These are phyloP conservation scores for Hirtodrosophila confusa DNA, from an alignment of 2,888 invertebrate species.

Conservation along the genomic window DNA sequence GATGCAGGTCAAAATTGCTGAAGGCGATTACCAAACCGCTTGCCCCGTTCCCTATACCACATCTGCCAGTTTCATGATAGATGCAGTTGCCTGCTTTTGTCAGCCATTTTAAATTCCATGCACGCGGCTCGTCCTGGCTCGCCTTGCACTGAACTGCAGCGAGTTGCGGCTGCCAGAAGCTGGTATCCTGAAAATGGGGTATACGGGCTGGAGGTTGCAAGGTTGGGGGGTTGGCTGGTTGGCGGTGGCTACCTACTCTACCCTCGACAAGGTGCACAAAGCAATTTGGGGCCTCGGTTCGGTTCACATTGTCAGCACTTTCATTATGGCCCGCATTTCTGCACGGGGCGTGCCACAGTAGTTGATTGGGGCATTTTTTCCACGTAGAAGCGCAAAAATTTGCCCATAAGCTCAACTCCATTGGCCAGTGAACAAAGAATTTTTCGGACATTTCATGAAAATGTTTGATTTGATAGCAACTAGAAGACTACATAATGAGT, in stretches of 20 bases:
- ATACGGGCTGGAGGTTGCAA: constrained; percentile 8
- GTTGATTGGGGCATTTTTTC: constrained; percentile 57
- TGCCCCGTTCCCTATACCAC: neutral
- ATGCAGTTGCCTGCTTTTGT: constrained; percentile 30
- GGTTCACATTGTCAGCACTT: constrained; percentile 32
- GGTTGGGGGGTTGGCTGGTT: no score
- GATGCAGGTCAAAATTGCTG: constrained; percentile 38
- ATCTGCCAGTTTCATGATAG: constrained; percentile 6
- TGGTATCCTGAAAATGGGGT: neutral
- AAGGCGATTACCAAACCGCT: constrained; percentile 9
- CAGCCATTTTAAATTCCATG: constrained; percentile 43
- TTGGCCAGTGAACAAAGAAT: neutral
- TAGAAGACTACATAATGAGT: no score
- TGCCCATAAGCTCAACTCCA: constrained; percentile 5
- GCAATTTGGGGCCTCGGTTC: constrained; percentile 29
- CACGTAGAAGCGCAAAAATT: constrained; percentile 16
- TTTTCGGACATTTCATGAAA: neutral
- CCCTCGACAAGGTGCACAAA: constrained; percentile 15
- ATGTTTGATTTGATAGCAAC: no score
- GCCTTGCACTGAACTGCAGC: constrained; percentile 25
- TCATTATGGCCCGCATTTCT: constrained; percentile 34
- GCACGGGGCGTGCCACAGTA: constrained; percentile 28
- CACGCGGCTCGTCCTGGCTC: constrained; percentile 15
- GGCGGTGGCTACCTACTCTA: neutral
- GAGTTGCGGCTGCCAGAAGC: constrained; percentile 7